Evolutionary conservation across 2,888 invertebrate genomes (phyloP).

Genomic region (Hermaeophaga mercurialis): DNA sequence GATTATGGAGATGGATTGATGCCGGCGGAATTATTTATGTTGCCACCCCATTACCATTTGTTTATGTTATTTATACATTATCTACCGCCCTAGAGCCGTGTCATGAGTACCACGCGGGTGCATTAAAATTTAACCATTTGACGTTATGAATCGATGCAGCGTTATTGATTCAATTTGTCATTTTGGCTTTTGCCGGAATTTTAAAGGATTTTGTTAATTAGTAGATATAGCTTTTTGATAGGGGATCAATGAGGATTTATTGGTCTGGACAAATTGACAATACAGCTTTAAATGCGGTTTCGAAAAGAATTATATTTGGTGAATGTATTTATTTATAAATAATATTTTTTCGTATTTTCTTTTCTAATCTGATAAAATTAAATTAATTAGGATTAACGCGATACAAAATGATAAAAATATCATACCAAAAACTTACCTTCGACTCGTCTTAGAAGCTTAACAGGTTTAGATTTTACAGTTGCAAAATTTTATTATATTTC

Average conservation of each 20-base stretch:
- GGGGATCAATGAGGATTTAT: conserved; percentile 1
- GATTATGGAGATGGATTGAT: conserved; percentile 56
- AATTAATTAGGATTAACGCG: too few relatives aligned
- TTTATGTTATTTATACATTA: conserved; percentile 48
- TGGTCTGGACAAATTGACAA: background rate
- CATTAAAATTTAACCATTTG: conserved; percentile 29
- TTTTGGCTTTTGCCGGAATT: conserved; percentile 11
- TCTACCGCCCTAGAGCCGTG: conserved; percentile 18
- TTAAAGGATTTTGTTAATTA: background rate
- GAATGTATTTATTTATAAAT: too few relatives aligned
- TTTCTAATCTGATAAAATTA: too few relatives aligned
- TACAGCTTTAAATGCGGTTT: background rate
- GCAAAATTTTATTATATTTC: too few relatives aligned
- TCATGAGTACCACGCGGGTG: conserved; percentile 19
- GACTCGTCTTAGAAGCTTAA: too few relatives aligned
- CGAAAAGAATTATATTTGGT: too few relatives aligned
- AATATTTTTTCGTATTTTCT: too few relatives aligned
- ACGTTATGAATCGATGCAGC: conserved; percentile 15
- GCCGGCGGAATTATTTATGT: conserved; percentile 55
- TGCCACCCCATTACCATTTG: conserved; percentile 53
- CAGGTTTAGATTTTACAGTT: too few relatives aligned
- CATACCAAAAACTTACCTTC: too few relatives aligned
- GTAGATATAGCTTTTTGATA: conserved; percentile 4
- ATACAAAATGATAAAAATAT: too few relatives aligned
- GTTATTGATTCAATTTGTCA: conserved; percentile 24